Base-by-base conservation (phyloP, 2,888 invertebrate species). In the Empis stercorea region DNA sequence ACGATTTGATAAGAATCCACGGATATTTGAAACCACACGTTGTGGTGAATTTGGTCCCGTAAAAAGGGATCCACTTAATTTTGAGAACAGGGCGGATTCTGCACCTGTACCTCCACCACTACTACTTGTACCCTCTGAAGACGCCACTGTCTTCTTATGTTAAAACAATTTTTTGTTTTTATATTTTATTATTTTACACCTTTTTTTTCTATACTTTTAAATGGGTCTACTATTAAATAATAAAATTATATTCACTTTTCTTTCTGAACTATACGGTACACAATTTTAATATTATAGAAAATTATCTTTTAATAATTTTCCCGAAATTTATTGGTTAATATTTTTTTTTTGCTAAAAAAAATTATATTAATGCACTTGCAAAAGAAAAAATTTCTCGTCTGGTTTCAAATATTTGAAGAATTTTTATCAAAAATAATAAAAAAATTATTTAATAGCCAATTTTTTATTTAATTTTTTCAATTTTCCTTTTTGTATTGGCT, bases 1-100 rank as follows among this genome's bases (percentile, higher is more conserved):
- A 52, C 79, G 76, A 70, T 76, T 77, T 63, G 77, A 73, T 58
- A 84, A 76, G 73, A 77, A 82, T 61, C 83, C 83, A 65, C 78
- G 75, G 70, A 84, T 78, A 71, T 81, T 81, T 71, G 74, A 78
- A 66, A 84, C 82, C 63, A 82, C 80, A 60, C 80, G 75, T 66
- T 79, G 75, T 59, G 79, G 80, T 65, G 80, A 79, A 64, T 78
- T 77, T 61, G 78, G 79, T 65, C 80, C 76, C 68, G 65, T 65
- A 58, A 80, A 76, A 71, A 81, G 76, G 71, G 76, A 76, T 64
- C 76, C 78, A 65, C 75, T 75, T 68, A 79, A 72, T 72, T 78
- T 76, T 67, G 77, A 78, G 65, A 79, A 72, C 75, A 80, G 75
- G 66, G 76, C 76, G 63, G 68, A 64, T 56, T 74, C 73, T 70